These are phyloP conservation scores for Lathamus discolor DNA, from an alignment of 2,113 vertebrate species.

Conservation along the genomic window DNA sequence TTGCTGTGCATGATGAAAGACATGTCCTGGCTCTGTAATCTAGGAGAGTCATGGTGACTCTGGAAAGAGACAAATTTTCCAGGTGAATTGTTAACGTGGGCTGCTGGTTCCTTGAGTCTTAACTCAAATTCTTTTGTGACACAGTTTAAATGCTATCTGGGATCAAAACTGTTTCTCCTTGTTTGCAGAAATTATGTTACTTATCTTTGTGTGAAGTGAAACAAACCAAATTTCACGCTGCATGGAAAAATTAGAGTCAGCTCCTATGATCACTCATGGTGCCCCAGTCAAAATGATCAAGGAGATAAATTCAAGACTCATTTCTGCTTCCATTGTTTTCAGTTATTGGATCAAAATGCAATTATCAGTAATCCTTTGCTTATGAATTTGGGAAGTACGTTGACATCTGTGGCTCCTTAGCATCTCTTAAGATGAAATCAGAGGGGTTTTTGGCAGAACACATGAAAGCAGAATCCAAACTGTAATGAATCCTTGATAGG, in stretches of 20 bases:
- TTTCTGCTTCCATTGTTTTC: neutral
- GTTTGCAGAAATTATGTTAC: neutral
- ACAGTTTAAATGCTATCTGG: neutral
- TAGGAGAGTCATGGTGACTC: neutral
- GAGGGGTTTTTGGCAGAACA: neutral
- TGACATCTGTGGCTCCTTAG: neutral
- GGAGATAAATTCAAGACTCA: neutral
- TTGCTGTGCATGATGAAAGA: neutral
- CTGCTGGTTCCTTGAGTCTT: neutral
- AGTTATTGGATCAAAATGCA: neutral
- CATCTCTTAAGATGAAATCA: neutral
- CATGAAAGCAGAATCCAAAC: neutral
- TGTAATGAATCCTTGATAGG: neutral
- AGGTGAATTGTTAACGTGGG: neutral
- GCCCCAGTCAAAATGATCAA: neutral
- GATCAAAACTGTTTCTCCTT: neutral
- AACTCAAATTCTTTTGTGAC: neutral
- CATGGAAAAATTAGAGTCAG: neutral
- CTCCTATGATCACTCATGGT: fast-evolving
- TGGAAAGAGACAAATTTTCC: neutral
- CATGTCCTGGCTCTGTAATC: neutral
- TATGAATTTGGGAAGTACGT: neutral
- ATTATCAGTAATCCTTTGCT: neutral
- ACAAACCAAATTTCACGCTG: fast-evolving
- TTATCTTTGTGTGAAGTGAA: neutral